Percentiles rank a stretch among this genome's conserved stretches.
These are phyloP conservation scores for Galleria mellonella DNA, from an alignment of 1,140 invertebrate genomes.

Conservation along the genomic window DNA sequence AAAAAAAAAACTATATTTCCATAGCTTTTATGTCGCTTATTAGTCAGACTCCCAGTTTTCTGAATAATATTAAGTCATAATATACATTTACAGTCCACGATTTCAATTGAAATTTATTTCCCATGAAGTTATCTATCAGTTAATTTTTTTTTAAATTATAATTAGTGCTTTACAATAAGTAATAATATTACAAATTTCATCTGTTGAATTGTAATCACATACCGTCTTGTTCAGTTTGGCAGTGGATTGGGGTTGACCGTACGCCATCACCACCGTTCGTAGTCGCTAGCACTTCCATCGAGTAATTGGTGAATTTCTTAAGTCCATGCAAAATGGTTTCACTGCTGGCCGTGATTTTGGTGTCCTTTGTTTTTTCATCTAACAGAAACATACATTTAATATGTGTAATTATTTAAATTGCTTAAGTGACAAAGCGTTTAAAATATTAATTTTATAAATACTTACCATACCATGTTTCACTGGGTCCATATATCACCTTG, in stretches of 20 bases:
- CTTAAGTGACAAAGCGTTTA: not conserved
- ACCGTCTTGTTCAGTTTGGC: conserved; percentile 97
- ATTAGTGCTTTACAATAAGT: too few species aligned
- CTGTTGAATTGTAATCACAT: conserved; percentile 38
- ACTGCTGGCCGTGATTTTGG: conserved; percentile 92
- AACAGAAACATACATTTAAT: conserved; percentile 14
- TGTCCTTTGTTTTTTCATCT: conserved; percentile 94
- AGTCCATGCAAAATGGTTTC: conserved; percentile 94
- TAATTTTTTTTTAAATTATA: too few species aligned
- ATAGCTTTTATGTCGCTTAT: too few species aligned
- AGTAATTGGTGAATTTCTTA: conserved; percentile 97
- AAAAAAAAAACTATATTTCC: too few species aligned
- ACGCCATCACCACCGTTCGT: conserved; percentile 97
- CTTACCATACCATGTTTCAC: conserved; percentile 92
- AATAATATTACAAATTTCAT: too few species aligned
- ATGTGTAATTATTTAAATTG: not conserved
- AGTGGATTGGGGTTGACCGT: conserved; percentile 91
- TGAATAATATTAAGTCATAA: too few species aligned
- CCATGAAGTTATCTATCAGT: too few species aligned
- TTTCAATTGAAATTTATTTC: too few species aligned
- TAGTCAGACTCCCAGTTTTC: too few species aligned
- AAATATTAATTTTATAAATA: conserved; percentile 29
- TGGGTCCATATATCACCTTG: conserved; percentile 96
- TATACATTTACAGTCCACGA: too few species aligned
- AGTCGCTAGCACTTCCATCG: conserved; percentile 95